phyloP scores from a whole-genome alignment of 2,797 vertebrate species.

The Microctenopoma lineatum region DNA sequence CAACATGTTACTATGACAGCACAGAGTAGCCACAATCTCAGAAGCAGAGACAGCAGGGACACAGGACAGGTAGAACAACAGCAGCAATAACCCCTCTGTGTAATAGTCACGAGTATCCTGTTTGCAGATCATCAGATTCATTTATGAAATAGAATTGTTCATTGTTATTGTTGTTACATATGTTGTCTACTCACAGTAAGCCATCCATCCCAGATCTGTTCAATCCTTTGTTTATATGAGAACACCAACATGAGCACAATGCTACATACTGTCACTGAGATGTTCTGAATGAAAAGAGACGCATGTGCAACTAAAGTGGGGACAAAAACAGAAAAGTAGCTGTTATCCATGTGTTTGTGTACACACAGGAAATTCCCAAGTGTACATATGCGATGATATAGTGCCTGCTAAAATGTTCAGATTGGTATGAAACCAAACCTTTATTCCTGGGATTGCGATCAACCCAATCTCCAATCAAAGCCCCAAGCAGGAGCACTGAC shows the following conservation, averaged over 20 bases:
- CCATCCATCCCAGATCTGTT: constrained; percentile 81
- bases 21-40: constrained; percentile 78
- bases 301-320: constrained; percentile 81
- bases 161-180: background rate
- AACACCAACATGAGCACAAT: constrained; percentile 84
- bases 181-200: constrained; percentile 80
- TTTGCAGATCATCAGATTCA: constrained; percentile 19
- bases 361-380: constrained; percentile 40
- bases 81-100: constrained; percentile 53
- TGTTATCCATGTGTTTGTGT: constrained; percentile 32
- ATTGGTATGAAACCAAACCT: constrained; percentile 65
- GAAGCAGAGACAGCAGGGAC: constrained; percentile 69
- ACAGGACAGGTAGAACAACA: constrained; percentile 61
- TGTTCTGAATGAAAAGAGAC: constrained; percentile 85
- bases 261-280: constrained; percentile 83
- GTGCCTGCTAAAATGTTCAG: constrained; percentile 12
- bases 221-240: constrained; percentile 83
- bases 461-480: constrained; percentile 87
- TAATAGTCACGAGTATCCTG: constrained; percentile 14
- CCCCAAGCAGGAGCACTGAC: constrained; percentile 84
- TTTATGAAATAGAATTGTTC: constrained; percentile 6
- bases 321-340: constrained; percentile 45
- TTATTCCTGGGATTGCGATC: constrained; percentile 88
- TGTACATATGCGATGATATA: constrained; percentile 17
- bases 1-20: constrained; percentile 86